Evolutionary conservation across 2,888 invertebrate species (phyloP).

Genomic region (Mallateleia sp.): DNA sequence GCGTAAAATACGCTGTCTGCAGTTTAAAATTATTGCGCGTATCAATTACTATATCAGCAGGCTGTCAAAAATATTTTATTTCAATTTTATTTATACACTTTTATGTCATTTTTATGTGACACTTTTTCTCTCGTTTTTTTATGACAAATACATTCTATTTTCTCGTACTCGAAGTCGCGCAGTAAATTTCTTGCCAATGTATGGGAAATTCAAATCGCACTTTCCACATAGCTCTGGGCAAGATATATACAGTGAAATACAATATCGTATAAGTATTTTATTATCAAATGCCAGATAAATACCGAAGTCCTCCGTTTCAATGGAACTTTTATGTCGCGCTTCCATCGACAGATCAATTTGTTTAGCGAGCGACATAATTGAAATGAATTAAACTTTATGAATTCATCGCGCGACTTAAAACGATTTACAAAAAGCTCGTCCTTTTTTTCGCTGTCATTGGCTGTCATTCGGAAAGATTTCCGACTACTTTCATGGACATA

Average conservation of each 20-base stretch:
- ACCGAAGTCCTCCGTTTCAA: conserved; percentile 28
- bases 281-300: conserved; percentile 64
- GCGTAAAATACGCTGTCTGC: conserved; percentile 53
- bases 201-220: conserved; percentile 67
- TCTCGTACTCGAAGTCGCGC: conserved; percentile 52
- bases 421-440: conserved; percentile 45
- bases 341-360: conserved; percentile 18
- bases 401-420: conserved; percentile 56
- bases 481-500: conserved; percentile 63
- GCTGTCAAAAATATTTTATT: conserved; percentile 69
- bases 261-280: conserved; percentile 68
- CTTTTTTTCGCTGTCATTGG: conserved; percentile 53
- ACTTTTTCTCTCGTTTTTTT: conserved; percentile 60
- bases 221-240: conserved; percentile 49
- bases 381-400: conserved; percentile 50
- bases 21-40: conserved; percentile 48
- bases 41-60: conserved; percentile 68
- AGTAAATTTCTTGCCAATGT: conserved; percentile 60
- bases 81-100: conserved; percentile 62
- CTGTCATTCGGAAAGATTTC: conserved; percentile 65
- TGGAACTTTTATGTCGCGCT: conserved; percentile 7
- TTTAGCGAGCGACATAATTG: conserved; percentile 53
- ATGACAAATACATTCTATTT: conserved; percentile 60
- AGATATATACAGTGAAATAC: conserved; percentile 37
- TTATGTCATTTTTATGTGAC: conserved; percentile 60